These are phyloP conservation scores for Pollenia amentaria DNA, from an alignment of 2,888 invertebrate species.

Conservation along the genomic window DNA sequence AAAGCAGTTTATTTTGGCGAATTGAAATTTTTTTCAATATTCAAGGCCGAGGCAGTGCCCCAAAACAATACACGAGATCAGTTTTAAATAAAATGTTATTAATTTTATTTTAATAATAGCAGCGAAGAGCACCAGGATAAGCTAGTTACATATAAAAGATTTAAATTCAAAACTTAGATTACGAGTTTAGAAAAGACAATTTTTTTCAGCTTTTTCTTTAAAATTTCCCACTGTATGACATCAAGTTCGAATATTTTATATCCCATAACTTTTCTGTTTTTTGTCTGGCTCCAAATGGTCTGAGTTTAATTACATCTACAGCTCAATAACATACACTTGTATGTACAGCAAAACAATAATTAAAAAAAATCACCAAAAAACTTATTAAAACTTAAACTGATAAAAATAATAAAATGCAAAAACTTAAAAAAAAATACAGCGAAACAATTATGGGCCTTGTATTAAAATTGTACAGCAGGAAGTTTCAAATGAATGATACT, in stretches of 20 bases:
- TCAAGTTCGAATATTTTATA: constrained; percentile 8
- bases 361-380: constrained; percentile 51
- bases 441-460: constrained; percentile 39
- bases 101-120: no score
- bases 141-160: no score
- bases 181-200: no score
- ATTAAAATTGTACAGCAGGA: constrained; percentile 66
- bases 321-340: constrained; percentile 11
- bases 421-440: constrained; percentile 5
- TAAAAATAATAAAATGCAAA: constrained; percentile 22
- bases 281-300: constrained; percentile 57
- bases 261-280: constrained; percentile 21
- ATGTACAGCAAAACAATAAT: constrained; percentile 28
- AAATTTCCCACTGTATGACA: not conserved
- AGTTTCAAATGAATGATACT: constrained; percentile 55
- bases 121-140: no score
- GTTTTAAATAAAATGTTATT: no score
- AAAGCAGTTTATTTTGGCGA: no score
- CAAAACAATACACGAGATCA: no score
- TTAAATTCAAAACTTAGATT: no score
- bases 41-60: no score
- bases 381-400: constrained; percentile 29
- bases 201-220: no score
- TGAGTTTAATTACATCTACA: constrained; percentile 59
- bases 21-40: no score